These are phyloP conservation scores for Cryptotis parvus DNA, from an alignment of 2,113 vertebrate genomes.

Conservation along the genomic window DNA sequence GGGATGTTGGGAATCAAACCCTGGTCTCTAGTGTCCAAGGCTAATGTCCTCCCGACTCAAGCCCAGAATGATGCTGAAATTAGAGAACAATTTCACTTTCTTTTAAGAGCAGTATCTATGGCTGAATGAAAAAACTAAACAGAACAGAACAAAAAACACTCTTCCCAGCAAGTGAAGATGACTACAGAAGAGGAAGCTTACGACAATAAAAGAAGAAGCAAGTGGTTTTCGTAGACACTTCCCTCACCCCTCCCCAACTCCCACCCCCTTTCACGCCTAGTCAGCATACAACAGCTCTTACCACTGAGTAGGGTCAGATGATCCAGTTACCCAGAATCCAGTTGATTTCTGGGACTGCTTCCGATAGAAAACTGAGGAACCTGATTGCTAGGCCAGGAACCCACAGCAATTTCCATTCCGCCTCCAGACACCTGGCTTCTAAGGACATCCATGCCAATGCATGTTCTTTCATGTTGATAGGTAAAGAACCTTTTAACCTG, in stretches of 20 bases:
- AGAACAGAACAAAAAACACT: background rate
- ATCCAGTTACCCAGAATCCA: background rate
- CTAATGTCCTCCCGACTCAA: no score
- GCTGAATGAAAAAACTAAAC: background rate
- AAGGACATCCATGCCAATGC: background rate
- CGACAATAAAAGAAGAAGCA: background rate
- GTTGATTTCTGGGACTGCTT: background rate
- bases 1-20: no score
- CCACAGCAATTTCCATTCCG: background rate
- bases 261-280: background rate
- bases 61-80: background rate
- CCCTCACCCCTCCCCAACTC: background rate
- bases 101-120: background rate
- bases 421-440: background rate
- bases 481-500: no score
- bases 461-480: background rate
- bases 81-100: slow-evolving; percentile 19
- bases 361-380: background rate
- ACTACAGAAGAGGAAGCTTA: background rate
- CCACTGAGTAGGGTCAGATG: background rate
- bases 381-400: background rate
- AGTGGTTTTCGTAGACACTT: background rate
- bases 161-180: background rate
- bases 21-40: no score
- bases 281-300: background rate